phyloP scores from a whole-genome alignment of 2,888 invertebrate genomes.

The Entomobrya multifasciata region DNA sequence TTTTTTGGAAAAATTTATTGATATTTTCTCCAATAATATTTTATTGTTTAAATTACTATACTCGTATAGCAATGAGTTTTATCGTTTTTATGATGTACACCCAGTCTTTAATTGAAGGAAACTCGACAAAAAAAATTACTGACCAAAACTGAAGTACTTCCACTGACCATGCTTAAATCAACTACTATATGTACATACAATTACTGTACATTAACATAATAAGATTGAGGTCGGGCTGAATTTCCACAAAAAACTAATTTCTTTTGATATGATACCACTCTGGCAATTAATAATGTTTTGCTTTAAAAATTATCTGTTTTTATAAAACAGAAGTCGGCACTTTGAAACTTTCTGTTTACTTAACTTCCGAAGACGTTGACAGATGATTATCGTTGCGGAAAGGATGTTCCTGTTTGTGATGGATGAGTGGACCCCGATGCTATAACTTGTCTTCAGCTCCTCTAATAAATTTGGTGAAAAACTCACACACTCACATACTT shows the following conservation, averaged over 20 bases:
- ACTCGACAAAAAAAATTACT: neutral
- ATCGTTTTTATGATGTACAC: neutral
- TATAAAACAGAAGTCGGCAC: constrained; percentile 45
- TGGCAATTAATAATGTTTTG: neutral
- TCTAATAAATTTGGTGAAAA: constrained; percentile 51
- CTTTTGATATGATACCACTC: constrained; percentile 3
- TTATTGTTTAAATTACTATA: no score
- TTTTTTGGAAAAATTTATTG: neutral
- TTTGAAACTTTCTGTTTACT: constrained; percentile 52
- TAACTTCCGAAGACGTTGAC: constrained; percentile 58
- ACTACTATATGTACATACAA: neutral
- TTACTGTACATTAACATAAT: neutral
- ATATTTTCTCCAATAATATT: no score
- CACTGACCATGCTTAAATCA: constrained; percentile 47
- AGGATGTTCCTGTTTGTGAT: constrained; percentile 58
- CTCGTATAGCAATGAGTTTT: no score
- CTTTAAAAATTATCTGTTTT: neutral
- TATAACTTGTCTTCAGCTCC: constrained; percentile 28
- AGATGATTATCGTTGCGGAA: constrained; percentile 56
- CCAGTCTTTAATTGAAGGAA: no score
- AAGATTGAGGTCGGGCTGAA: constrained; percentile 44
- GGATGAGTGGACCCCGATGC: constrained; percentile 37
- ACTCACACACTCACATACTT: constrained; percentile 6
- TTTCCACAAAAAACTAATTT: constrained; percentile 6
- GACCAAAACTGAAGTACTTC: neutral